These are phyloP conservation scores for Etheostoma nigrum DNA, from an alignment of 2,797 vertebrate genomes.

Conservation along the genomic window DNA sequence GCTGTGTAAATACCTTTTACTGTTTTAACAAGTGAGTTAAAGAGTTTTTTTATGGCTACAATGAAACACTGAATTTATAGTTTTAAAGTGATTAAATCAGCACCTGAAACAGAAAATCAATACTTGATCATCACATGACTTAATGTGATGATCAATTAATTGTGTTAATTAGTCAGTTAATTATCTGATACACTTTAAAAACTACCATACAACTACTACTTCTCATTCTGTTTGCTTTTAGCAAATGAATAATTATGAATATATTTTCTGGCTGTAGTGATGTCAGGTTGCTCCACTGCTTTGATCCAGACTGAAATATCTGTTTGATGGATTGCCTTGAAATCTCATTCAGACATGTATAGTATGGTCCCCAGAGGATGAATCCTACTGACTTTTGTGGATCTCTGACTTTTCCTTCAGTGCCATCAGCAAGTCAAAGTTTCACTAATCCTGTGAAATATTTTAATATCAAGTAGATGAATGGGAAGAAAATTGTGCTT, in stretches of 20 bases:
- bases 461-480: neutral
- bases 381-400: neutral
- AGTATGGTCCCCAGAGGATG: neutral
- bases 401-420: neutral
- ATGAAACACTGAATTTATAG: neutral
- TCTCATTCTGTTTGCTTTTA: neutral
- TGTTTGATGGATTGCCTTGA: neutral
- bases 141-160: neutral
- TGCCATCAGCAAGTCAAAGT: neutral
- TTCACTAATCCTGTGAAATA: neutral
- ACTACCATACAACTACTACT: neutral
- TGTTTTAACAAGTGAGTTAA: slow-evolving; percentile 19
- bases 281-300: neutral
- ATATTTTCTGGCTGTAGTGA: neutral
- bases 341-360: neutral
- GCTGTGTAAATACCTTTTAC: slow-evolving; percentile 13
- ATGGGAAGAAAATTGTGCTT: neutral
- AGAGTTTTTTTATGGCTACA: neutral
- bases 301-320: neutral
- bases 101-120: neutral
- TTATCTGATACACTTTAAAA: neutral
- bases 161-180: neutral
- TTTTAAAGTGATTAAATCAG: slow-evolving; percentile 4
- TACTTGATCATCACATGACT: neutral
- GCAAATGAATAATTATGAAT: neutral